Evolutionary conservation across 1,140 invertebrate genomes (phyloP).

Genomic region (Micrasema longulum): DNA sequence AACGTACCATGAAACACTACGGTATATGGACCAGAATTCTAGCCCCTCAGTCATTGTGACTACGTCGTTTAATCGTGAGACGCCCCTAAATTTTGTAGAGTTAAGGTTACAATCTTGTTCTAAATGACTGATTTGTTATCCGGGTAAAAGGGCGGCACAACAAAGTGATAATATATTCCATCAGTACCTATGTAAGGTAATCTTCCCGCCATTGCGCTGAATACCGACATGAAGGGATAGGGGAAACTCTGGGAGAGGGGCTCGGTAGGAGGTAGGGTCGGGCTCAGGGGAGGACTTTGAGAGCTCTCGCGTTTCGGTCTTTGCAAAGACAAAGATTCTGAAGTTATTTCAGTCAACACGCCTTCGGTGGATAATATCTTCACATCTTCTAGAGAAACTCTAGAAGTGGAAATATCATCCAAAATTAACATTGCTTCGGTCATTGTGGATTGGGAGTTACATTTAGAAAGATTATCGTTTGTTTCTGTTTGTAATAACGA

Average conservation of each 20-base stretch:
- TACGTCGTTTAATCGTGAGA: too few species aligned
- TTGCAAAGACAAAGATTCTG: constrained; percentile 34
- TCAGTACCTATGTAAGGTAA: constrained; percentile 66
- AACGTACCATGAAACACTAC: too few species aligned
- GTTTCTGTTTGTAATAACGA: background rate
- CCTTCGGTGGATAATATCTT: constrained; percentile 34
- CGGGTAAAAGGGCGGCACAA: constrained; percentile 3
- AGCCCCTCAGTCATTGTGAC: too few species aligned
- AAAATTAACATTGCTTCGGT: constrained; percentile 33
- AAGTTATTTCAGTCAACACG: constrained; percentile 38
- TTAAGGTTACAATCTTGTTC: too few species aligned
- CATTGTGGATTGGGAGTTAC: constrained; percentile 18
- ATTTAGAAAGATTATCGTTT: background rate
- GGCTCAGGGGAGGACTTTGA: constrained; percentile 63
- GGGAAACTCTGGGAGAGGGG: constrained; percentile 56
- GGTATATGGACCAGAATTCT: too few species aligned
- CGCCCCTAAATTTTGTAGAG: too few species aligned
- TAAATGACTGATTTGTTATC: constrained; percentile 8
- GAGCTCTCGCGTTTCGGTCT: constrained; percentile 56
- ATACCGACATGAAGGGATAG: constrained; percentile 63
- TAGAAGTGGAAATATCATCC: background rate
- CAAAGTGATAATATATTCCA: constrained; percentile 16
- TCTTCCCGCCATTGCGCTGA: constrained; percentile 64
- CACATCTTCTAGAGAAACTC: constrained; percentile 25
- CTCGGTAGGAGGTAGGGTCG: constrained; percentile 55